Conservation (phyloP, 2,888 invertebrate genomes). For the Nemapogon koenigi region DNA sequence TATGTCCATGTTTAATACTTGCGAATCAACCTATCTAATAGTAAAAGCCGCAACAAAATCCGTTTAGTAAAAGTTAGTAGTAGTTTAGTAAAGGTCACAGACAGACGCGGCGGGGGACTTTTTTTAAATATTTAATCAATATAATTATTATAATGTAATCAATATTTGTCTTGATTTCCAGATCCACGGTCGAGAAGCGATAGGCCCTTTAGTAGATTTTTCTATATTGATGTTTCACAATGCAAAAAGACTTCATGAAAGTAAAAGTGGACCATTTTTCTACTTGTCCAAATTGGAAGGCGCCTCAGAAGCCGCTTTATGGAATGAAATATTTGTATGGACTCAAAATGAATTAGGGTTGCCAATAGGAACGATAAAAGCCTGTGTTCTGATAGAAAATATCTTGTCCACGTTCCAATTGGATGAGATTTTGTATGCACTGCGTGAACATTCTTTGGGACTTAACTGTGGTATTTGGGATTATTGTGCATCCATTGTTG, state of each 20-base stretch:
- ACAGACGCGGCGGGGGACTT: too few relatives aligned
- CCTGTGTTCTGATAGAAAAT: slow-evolving; percentile 76
- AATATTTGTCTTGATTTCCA: slow-evolving; percentile 22
- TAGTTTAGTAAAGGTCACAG: too few relatives aligned
- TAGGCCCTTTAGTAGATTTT: slow-evolving; percentile 74
- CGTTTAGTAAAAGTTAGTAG: too few relatives aligned
- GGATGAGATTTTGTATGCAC: slow-evolving; percentile 71
- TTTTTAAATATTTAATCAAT: too few relatives aligned
- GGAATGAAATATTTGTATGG: slow-evolving; percentile 75
- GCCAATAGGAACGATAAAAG: slow-evolving; percentile 70
- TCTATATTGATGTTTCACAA: slow-evolving; percentile 72
- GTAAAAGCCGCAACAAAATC: too few relatives aligned
- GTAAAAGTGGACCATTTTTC: slow-evolving; percentile 70
- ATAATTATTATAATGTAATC: background rate
- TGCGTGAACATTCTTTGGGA: slow-evolving; percentile 71
- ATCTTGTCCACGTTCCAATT: slow-evolving; percentile 72
- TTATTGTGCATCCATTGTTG: slow-evolving; percentile 71
- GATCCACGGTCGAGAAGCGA: slow-evolving; percentile 66
- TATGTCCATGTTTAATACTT: too few relatives aligned
- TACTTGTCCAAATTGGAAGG: slow-evolving; percentile 76
- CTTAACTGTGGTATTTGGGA: slow-evolving; percentile 81
- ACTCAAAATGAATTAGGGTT: slow-evolving; percentile 59
- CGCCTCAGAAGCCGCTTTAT: slow-evolving; percentile 68
- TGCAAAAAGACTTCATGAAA: slow-evolving; percentile 54
- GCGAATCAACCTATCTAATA: too few relatives aligned